These are phyloP conservation scores for Strix uralensis DNA, from an alignment of 2,113 vertebrate species.

Conservation along the genomic window DNA sequence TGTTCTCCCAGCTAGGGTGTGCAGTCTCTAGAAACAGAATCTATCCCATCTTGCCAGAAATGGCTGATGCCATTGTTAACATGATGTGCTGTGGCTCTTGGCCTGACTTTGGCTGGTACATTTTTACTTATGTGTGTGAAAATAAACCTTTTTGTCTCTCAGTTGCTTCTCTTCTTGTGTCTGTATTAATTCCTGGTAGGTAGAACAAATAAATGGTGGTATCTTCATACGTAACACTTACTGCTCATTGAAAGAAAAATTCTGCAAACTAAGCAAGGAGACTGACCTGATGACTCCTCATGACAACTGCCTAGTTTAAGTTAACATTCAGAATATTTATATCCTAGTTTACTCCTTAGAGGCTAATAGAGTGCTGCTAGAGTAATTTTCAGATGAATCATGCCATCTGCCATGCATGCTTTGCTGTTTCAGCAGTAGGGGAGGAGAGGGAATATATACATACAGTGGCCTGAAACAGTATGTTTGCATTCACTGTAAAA, in stretches of 20 bases:
- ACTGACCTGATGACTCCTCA: background rate
- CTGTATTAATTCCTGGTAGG: background rate
- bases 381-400: constrained; percentile 67
- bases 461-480: background rate
- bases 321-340: constrained; percentile 58
- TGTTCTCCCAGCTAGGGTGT: background rate
- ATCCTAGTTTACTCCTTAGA: constrained; percentile 57
- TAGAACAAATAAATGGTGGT: background rate
- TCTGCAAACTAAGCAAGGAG: constrained; percentile 34
- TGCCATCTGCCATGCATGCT: constrained; percentile 46
- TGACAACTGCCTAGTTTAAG: constrained; percentile 44
- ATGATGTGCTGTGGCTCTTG: background rate
- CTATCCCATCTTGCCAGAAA: background rate
- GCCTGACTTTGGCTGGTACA: background rate
- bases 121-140: background rate
- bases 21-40: background rate
- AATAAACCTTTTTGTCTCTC: background rate
- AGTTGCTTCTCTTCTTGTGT: background rate
- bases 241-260: constrained; percentile 25
- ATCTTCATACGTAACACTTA: background rate
- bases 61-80: accelerated
- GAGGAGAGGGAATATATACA: background rate
- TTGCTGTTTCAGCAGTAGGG: constrained; percentile 47
- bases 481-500: background rate
- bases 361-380: constrained; percentile 53